Percentiles rank a stretch among this genome's conserved stretches.
Evolutionary conservation across 1,140 invertebrate species (phyloP).

Genomic region (Calosoma granatense): DNA sequence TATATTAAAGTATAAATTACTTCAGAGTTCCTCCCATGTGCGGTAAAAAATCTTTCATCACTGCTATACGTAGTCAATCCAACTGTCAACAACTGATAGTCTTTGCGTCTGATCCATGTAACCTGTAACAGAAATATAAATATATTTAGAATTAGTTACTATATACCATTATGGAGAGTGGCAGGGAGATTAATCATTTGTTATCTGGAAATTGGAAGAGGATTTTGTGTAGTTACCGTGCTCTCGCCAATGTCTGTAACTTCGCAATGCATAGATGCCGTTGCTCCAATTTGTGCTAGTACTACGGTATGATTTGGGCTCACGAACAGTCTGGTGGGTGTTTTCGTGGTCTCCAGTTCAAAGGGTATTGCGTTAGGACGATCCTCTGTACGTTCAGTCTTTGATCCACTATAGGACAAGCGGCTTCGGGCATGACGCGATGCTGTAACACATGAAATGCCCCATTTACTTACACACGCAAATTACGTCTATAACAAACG

Average conservation of each 20-base stretch:
- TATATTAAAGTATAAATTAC: too few species aligned
- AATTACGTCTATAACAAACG: too few species aligned
- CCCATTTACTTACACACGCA: neutral
- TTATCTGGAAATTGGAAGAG: too few species aligned
- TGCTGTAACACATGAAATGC: neutral
- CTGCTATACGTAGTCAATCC: conserved; percentile 74
- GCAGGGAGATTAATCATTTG: neutral
- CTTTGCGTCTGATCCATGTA: conserved; percentile 72
- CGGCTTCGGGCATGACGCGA: neutral
- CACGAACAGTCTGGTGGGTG: conserved; percentile 37
- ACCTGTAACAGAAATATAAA: conserved; percentile 43
- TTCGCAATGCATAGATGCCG: conserved; percentile 46
- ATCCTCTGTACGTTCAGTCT: neutral
- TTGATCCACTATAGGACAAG: neutral
- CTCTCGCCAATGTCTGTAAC: conserved; percentile 48
- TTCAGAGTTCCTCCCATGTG: conserved; percentile 74
- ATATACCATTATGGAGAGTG: neutral
- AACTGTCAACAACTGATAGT: conserved; percentile 71
- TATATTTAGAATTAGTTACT: neutral
- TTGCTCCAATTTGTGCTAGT: conserved; percentile 46
- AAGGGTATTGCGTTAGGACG: neutral
- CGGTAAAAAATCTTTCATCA: conserved; percentile 75
- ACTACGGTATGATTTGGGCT: conserved; percentile 48
- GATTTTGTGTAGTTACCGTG: too few species aligned
- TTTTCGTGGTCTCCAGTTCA: neutral